These are phyloP conservation scores for Ectobius pallidus DNA, from an alignment of 2,888 invertebrate genomes.

Conservation along the genomic window DNA sequence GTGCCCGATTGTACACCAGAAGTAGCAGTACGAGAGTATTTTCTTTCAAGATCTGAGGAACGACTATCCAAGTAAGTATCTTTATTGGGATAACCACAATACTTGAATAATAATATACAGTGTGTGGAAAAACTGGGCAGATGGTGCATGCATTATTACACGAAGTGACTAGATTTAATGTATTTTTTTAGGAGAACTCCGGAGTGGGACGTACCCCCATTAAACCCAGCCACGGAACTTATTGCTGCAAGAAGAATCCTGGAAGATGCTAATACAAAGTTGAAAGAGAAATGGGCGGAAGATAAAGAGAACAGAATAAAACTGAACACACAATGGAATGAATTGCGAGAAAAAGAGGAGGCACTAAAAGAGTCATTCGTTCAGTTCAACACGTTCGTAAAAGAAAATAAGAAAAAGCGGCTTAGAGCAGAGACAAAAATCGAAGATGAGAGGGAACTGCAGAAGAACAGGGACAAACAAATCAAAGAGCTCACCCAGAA, in stretches of 20 bases:
- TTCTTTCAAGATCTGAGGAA: constrained; percentile 61
- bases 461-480: constrained; percentile 59
- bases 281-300: constrained; percentile 57
- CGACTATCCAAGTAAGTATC: constrained; percentile 38
- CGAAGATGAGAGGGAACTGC: constrained; percentile 59
- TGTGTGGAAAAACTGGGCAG: too few species aligned
- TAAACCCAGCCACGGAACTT: constrained; percentile 61
- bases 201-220: constrained; percentile 66
- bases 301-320: constrained; percentile 54
- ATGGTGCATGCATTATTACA: too few species aligned
- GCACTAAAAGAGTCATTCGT: constrained; percentile 64
- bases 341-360: constrained; percentile 60
- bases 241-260: constrained; percentile 62
- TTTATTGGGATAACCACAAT: neutral
- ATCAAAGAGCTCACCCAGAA: constrained; percentile 59
- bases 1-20: constrained; percentile 58
- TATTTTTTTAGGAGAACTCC: constrained; percentile 61
- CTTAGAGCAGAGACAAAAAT: constrained; percentile 66
- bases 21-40: constrained; percentile 60
- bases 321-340: constrained; percentile 63
- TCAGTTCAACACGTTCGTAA: constrained; percentile 61
- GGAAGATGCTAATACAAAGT: constrained; percentile 58
- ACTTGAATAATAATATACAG: too few species aligned
- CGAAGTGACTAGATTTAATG: too few species aligned
- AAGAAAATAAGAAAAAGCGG: constrained; percentile 68